Conservation (phyloP, 2,113 vertebrate genomes). For the Epinephelus moara region DNA sequence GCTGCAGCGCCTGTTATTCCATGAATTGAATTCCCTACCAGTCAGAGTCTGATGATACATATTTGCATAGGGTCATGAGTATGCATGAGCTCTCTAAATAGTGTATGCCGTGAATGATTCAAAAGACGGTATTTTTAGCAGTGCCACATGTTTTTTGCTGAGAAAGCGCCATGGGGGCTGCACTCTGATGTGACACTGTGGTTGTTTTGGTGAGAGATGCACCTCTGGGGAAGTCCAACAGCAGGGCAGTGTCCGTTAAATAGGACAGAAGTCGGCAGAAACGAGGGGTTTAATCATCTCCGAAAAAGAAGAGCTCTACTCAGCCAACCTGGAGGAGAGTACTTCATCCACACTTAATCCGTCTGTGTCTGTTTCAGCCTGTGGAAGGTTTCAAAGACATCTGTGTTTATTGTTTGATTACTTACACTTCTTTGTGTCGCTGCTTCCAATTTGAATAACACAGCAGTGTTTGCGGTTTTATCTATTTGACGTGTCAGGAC, state of each 20-base stretch:
- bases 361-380: slow-evolving; percentile 2
- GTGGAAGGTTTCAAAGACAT: not conserved
- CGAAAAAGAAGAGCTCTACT: not conserved
- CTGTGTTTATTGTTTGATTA: not conserved
- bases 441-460: not conserved
- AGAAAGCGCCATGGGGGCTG: not conserved
- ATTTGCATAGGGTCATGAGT: slow-evolving; percentile 60
- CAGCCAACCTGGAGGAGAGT: slow-evolving; percentile 22
- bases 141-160: slow-evolving; percentile 46
- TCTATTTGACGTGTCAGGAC: not conserved
- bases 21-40: slow-evolving; percentile 20
- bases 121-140: slow-evolving; percentile 69
- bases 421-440: not conserved
- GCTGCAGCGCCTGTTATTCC: not conserved
- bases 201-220: slow-evolving; percentile 54
- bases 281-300: slow-evolving; percentile 8
- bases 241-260: slow-evolving; percentile 30
- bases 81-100: slow-evolving; percentile 64
- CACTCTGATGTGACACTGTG: slow-evolving; percentile 32
- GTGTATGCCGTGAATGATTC: slow-evolving; percentile 62
- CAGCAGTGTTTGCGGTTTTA: not conserved
- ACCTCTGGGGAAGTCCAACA: slow-evolving; percentile 48
- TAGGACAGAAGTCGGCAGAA: slow-evolving; percentile 37
- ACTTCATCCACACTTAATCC: not conserved
- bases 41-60: slow-evolving; percentile 25